A percentile compares a stretch with the other conserved stretches of the same genome.
These are phyloP conservation scores for Montipora capricornis DNA, from an alignment of 64 coral and sea anemone species.

Conservation along the genomic window DNA sequence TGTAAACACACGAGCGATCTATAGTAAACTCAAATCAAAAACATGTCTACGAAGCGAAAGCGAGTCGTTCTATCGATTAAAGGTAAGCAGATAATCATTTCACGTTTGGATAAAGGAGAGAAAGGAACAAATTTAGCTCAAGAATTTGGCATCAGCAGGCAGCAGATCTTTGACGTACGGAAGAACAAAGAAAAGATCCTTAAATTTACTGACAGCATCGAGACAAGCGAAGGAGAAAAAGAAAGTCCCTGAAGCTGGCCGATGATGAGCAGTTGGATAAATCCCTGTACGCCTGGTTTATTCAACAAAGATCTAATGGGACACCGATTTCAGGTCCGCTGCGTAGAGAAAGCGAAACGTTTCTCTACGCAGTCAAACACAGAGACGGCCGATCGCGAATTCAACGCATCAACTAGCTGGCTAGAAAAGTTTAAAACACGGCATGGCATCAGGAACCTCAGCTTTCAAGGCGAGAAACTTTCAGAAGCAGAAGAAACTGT, in stretches of 20 bases:
- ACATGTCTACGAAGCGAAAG: too few species aligned
- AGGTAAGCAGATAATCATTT: slow-evolving; percentile 41
- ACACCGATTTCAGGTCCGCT: slow-evolving; percentile 6
- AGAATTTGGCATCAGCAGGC: too few species aligned
- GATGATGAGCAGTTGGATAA: slow-evolving; percentile 3
- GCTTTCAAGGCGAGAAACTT: slow-evolving; percentile 55
- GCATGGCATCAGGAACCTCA: slow-evolving; percentile 71
- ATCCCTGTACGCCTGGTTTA: slow-evolving; percentile 39
- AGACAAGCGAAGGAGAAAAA: slow-evolving; percentile 54
- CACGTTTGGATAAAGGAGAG: slow-evolving; percentile 13
- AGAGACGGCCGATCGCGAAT: slow-evolving; percentile 19
- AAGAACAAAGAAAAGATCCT: slow-evolving; percentile 76
- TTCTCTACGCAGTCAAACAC: slow-evolving; percentile 49
- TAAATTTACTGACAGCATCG: slow-evolving; percentile 63
- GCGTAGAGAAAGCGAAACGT: not conserved
- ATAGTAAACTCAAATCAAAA: too few species aligned
- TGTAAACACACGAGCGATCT: too few species aligned
- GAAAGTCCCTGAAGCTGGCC: slow-evolving; percentile 28
- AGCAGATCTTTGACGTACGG: not conserved
- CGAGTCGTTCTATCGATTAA: not conserved
- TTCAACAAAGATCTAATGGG: slow-evolving; percentile 61
- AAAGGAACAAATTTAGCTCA: too few species aligned
- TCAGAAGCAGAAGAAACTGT: slow-evolving; percentile 61
- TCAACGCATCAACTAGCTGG: not conserved
- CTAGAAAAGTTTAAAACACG: slow-evolving; percentile 59